Evolutionary conservation across 2,888 invertebrate genomes (phyloP), one percentile per base, ranked within the genome.

Genomic region (Isotomurus palustris): DNA sequence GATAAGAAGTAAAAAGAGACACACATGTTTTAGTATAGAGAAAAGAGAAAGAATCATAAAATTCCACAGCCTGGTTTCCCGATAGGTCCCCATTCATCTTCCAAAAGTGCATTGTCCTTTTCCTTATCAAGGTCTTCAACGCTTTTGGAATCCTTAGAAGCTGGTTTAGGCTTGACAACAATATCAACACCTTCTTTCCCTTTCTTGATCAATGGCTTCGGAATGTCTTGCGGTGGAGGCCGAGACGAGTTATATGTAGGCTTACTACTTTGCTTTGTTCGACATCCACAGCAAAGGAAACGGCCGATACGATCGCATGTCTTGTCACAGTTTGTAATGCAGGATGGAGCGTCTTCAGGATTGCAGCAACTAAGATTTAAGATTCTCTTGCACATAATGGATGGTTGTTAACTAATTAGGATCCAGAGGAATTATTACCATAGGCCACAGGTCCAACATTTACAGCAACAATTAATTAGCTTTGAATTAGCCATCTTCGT

Each of bases 381-480:
- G n/a, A n/a, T n/a, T n/a, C n/a, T n/a, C n/a, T 8, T 32, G 8
- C 32, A 8, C 32, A 32, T 12, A 32, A 32, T 24, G 6, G 10
- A 6, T 24, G 6, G 8, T n/a, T 24, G 24, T 6, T 40, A 10
- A 10, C 14, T 32, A 32, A 32, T 10, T 32, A 14, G 32, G 14
- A 32, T 40, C 40, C 40, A 17, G 40, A 27, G 28, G 14, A 17
- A 27, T 10, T 14, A 45, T 41, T 50, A 58, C 58, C 48, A 53
- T 12, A 60, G 22, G 12, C 60, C 60, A 35, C 60, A 60, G 22
- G 49, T 53, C 24, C 48, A 45, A 17, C 53, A 38, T 12, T 49
- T 53, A 19, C 47, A 55, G 14, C 47, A 45, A 41, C 43, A 43
- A 3, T 41, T 47, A 32, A 40, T 28, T 14, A 6, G 1, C 2